Evolutionary conservation across 2,888 invertebrate genomes (phyloP), one percentile per base, ranked within the genome.

Genomic region (Pristionchus fissidentatus): DNA sequence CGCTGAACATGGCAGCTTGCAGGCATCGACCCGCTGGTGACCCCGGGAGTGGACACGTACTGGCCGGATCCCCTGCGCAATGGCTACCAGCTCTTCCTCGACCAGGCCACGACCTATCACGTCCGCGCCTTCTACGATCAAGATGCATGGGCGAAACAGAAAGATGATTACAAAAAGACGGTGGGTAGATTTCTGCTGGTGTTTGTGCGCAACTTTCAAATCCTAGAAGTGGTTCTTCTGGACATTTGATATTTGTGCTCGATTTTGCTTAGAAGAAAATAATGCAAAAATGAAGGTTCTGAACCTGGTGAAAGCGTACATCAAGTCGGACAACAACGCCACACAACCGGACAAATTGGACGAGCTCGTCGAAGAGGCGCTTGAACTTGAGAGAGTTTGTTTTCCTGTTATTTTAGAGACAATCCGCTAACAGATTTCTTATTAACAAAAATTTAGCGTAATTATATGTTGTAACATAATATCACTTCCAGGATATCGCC

Each of bases 41-140:
- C 70, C 1, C 19, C 70, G 10, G 41, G n/a, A 5, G 70, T 70
- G 2, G 70, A 70, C 41, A 70, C 70, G 10, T 26, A 70, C 43
- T 70, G 70, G 70, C 3, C 19, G 29, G 70, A 70, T 19, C 70
- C 70, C 10, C 22, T n/a, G 3, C 29, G 8, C 10, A 70, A 70
- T 43, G 70, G 70, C 3, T 70, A 70, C 41, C 70, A 70, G 19
- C 70, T 70, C n/a, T 70, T 70, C 26, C n/a, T 70, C 19, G 70
- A 70, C 26, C 70, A 70, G 70, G 41, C 70, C 10, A 41, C 70
- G 5, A 70, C 70, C n/a, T 70, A 70, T 41, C 70, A 70, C 41
- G 41, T 26, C 15, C 70, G 70, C 41, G 70, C 70, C 26, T 70
- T 70, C 70, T 70, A 70, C 70, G 70, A 70, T 10, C 41, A 70